A percentile compares a stretch with the other conserved stretches of the same genome.
Conservation (phyloP, 2,113 vertebrate species). For the Mormyrus lacerda region DNA sequence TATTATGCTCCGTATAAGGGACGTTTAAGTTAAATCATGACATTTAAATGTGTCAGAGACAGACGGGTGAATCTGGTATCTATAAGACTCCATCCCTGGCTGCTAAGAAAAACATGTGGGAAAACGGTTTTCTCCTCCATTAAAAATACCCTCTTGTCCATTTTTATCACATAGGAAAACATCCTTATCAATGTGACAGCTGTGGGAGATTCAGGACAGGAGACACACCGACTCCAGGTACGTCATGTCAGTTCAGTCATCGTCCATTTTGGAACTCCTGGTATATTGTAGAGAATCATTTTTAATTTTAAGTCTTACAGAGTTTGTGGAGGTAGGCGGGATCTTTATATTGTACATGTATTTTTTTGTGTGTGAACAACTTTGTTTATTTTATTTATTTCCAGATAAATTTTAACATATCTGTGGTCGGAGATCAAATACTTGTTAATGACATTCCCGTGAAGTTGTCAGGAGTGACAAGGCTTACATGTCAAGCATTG, state of each 20-base stretch:
- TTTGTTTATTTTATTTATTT: slow-evolving; percentile 9
- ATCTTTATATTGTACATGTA: not conserved
- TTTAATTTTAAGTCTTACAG: not conserved
- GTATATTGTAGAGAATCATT: not conserved
- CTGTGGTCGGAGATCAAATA: slow-evolving; percentile 65
- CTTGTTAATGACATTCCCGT: slow-evolving; percentile 80
- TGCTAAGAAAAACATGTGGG: not conserved
- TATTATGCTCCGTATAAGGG: not conserved
- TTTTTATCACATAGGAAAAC: slow-evolving; percentile 57
- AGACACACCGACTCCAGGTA: slow-evolving; percentile 73
- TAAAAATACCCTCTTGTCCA: not conserved
- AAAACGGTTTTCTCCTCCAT: not conserved
- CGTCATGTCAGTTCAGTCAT: not conserved
- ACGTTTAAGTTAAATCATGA: not conserved
- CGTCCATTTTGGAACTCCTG: not conserved
- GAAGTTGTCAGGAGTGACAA: slow-evolving; percentile 71
- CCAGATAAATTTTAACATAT: slow-evolving; percentile 60
- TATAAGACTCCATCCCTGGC: not conserved
- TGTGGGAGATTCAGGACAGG: slow-evolving; percentile 51
- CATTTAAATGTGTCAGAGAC: not conserved
- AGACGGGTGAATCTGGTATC: not conserved
- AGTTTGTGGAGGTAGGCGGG: not conserved
- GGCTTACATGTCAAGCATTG: slow-evolving; percentile 72
- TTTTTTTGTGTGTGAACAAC: not conserved
- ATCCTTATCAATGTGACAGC: slow-evolving; percentile 71